phyloP scores from a whole-genome alignment of 2,113 vertebrate species.

The Pitta sordida region DNA sequence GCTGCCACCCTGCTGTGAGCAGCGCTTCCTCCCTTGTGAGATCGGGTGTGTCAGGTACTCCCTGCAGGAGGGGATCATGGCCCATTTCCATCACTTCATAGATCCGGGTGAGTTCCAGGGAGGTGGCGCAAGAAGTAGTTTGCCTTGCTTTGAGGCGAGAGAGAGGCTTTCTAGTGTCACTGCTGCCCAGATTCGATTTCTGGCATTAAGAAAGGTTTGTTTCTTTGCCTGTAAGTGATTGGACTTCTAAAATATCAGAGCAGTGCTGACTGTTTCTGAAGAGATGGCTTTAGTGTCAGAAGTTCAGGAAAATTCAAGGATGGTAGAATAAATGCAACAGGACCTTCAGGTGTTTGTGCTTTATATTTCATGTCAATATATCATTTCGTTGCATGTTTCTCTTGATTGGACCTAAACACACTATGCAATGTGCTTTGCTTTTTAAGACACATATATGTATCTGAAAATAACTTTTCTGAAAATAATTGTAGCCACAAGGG shows the following conservation, averaged over 20 bases:
- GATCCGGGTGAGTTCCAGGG: conserved; percentile 66
- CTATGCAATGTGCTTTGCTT: not conserved
- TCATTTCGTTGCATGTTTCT: not conserved
- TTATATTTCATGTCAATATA: not conserved
- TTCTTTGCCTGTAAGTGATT: not conserved
- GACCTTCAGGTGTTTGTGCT: not conserved
- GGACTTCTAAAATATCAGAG: not conserved
- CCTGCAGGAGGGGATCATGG: conserved; percentile 68
- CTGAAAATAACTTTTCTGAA: not conserved
- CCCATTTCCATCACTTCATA: conserved; percentile 78
- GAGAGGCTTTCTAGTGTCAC: not conserved
- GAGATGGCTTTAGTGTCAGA: not conserved
- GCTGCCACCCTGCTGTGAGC: conserved; percentile 71
- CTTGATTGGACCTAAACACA: not conserved
- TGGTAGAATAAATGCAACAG: not conserved
- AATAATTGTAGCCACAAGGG: not conserved
- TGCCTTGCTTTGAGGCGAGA: not conserved
- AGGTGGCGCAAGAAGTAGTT: not conserved
- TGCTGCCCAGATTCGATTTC: not conserved
- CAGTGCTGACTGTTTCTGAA: not conserved
- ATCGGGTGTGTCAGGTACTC: conserved; percentile 79
- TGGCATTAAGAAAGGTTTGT: not conserved
- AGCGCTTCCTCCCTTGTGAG: conserved; percentile 81
- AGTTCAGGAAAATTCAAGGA: not conserved
- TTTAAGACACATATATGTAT: not conserved